Conservation (phyloP, 1,140 invertebrate genomes). For the Bradynema listronoti region DNA sequence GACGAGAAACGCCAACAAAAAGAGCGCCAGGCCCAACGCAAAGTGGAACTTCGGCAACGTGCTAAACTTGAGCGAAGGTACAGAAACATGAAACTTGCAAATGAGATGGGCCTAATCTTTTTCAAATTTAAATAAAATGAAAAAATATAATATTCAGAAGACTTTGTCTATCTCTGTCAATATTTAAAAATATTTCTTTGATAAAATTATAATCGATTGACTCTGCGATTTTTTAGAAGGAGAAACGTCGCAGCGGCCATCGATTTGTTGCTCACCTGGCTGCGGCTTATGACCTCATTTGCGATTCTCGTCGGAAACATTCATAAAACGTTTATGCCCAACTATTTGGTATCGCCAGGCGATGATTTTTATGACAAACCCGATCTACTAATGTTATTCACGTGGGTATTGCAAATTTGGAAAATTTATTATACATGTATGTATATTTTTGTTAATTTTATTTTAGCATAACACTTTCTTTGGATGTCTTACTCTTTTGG, state of each 20-base stretch:
- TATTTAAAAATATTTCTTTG: neutral
- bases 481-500: slow-evolving; percentile 42
- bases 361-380: slow-evolving; percentile 39
- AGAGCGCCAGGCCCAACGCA: slow-evolving; percentile 9
- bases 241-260: neutral
- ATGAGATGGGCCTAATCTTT: no score
- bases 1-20: slow-evolving; percentile 21
- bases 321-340: slow-evolving; percentile 44
- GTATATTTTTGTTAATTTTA: slow-evolving; percentile 4
- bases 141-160: no score
- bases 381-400: slow-evolving; percentile 44
- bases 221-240: neutral
- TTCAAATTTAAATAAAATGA: no score
- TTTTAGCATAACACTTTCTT: slow-evolving; percentile 24
- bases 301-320: slow-evolving; percentile 46
- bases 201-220: neutral
- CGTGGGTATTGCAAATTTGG: slow-evolving; percentile 13
- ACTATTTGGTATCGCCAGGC: slow-evolving; percentile 21
- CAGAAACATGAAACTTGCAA: no score
- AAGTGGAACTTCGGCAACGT: slow-evolving; percentile 14
- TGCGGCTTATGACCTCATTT: slow-evolving; percentile 31
- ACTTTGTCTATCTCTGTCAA: no score
- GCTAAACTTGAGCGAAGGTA: slow-evolving; percentile 16
- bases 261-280: slow-evolving; percentile 3
- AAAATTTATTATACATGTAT: neutral